Percentiles rank a stretch among this genome's conserved stretches.
These are phyloP conservation scores for Dromaius novaehollandiae DNA, from an alignment of 2,113 vertebrate species.

Conservation along the genomic window DNA sequence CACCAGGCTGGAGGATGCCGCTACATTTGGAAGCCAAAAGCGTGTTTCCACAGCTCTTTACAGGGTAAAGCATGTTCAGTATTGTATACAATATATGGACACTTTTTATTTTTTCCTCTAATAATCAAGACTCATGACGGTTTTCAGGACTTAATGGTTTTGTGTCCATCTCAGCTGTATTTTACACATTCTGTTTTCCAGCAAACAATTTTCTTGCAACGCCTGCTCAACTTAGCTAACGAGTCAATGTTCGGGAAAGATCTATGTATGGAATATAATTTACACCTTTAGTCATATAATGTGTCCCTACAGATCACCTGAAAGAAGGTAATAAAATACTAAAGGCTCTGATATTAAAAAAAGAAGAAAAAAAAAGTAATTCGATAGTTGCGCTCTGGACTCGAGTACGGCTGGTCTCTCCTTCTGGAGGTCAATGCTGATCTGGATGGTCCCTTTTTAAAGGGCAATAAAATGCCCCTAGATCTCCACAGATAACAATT, in stretches of 20 bases:
- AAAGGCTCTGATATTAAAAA: background rate
- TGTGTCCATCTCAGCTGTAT: background rate
- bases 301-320: background rate
- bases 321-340: constrained; percentile 1
- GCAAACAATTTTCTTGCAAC: background rate
- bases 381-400: background rate
- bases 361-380: background rate
- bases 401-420: background rate
- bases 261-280: background rate
- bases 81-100: background rate
- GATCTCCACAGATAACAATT: background rate
- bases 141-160: background rate
- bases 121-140: background rate
- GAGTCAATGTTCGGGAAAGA: background rate
- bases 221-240: background rate
- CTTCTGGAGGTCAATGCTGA: background rate
- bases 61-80: background rate
- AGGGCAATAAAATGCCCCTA: background rate
- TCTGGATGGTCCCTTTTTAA: background rate
- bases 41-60: background rate
- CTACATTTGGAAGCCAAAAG: background rate
- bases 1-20: background rate
- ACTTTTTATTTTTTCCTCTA: background rate
- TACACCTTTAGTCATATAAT: background rate
- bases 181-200: background rate